Base-by-base conservation (phyloP, 2,888 invertebrate species). In the Leptinotarsa juncta region DNA sequence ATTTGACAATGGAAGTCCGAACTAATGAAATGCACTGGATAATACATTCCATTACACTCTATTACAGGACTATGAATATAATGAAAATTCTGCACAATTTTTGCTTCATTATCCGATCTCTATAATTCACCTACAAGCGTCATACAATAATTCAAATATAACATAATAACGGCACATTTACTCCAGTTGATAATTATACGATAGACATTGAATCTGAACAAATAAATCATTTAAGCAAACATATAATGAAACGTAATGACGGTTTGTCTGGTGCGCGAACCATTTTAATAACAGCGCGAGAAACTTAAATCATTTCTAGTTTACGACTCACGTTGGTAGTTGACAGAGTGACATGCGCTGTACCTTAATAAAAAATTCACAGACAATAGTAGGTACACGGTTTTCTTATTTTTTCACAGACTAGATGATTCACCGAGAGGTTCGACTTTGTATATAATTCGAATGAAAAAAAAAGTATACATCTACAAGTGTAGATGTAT, bases 171-270 rank as follows among this genome's bases (percentile, higher is more conserved):
- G 62, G 62, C 4, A 62, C 42, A 62, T 62, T 42, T n/a, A 18
- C 18, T 62, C 32, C 62, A 62, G 62, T 32, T 62, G n/a, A 32
- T 62, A 62, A 62, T 62, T 62, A 62, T 62, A 62, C 42, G 62
- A 62, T 62, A 62, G 62, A 62, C 62, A 62, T 62, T 62, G 62
- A 42, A 32, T 32, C 62, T 42, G 62, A 62, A 62, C 62, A 62
- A 62, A 62, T 62, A 62, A 62, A 62, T 62, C 62, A 62, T 62
- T 62, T 62, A 62, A 62, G 62, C 62, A 62, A 62, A 62, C 62
- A 62, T 62, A 62, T 62, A 62, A 32, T 62, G 62, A 62, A 62
- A 62, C 62, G 62, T 62, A 62, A 62, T 62, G 62, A 62, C 62
- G 26, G 42, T 62, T 62, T 42, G 32, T 32, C 62, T 32, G 42